Percentiles rank a stretch among this genome's conserved stretches.
phyloP scores from a whole-genome alignment of 2,113 vertebrate species.

The Misgurnus anguillicaudatus region DNA sequence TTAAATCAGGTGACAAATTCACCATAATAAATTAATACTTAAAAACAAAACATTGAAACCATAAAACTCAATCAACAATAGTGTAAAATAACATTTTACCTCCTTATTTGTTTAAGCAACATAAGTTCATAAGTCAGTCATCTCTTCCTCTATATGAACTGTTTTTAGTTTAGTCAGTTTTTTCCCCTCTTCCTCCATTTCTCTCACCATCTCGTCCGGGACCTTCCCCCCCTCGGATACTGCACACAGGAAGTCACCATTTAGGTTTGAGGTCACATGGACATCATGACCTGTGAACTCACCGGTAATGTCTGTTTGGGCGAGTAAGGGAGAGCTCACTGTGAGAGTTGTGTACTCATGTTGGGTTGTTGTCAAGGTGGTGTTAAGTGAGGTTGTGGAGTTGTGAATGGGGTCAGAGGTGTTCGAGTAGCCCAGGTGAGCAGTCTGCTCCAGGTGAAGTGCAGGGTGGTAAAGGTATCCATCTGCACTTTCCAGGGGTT shows the following conservation, averaged over 20 bases:
- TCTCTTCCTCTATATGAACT: conserved; percentile 95
- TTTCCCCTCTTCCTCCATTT: conserved; percentile 85
- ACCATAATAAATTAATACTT: conserved; percentile 77
- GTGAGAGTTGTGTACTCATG: conserved; percentile 25
- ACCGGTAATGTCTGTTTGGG: conserved; percentile 73
- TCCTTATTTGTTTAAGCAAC: not conserved
- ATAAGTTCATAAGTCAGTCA: conserved; percentile 57
- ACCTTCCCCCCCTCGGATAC: conserved; percentile 17
- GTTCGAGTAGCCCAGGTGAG: conserved; percentile 77
- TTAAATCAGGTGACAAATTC: conserved; percentile 8
- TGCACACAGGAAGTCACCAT: conserved; percentile 37
- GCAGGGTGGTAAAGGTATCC: conserved; percentile 71
- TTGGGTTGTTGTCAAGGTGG: conserved; percentile 69
- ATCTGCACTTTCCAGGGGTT: conserved; percentile 68
- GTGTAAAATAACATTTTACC: conserved; percentile 9
- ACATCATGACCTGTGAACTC: conserved; percentile 75
- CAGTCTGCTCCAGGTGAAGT: conserved; percentile 70
- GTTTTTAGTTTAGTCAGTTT: conserved; percentile 98
- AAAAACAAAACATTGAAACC: conserved; percentile 59
- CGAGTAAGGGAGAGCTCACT: conserved; percentile 78
- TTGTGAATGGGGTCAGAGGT: conserved; percentile 51
- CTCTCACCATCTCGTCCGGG: conserved; percentile 50
- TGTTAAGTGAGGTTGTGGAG: conserved; percentile 71
- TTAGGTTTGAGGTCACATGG: conserved; percentile 65
- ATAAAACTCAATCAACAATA: conserved; percentile 37